Percentiles rank a stretch among this genome's conserved stretches.
Conservation (phyloP, 2,888 invertebrate genomes). For the Zaprionus lineosus region DNA sequence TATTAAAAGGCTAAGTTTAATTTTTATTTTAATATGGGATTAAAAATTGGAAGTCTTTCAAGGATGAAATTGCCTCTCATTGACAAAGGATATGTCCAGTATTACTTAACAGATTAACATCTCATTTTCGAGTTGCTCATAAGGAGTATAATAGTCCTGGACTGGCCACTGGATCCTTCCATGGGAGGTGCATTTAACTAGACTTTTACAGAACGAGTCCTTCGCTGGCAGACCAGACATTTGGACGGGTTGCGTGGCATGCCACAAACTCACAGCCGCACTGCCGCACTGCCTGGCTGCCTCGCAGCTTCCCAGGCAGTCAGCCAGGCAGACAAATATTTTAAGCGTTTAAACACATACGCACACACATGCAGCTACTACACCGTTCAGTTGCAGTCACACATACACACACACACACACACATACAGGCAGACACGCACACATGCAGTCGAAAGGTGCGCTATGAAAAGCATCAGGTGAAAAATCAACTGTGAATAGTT, state of each 20-base stretch:
- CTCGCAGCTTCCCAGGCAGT: slow-evolving; percentile 42
- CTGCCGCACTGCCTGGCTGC: no score
- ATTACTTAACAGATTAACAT: no score
- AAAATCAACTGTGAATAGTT: slow-evolving; percentile 80
- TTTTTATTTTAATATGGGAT: no score
- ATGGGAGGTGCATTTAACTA: neutral
- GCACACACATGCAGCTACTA: no score
- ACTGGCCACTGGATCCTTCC: no score
- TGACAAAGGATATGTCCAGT: no score
- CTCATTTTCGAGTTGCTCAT: no score
- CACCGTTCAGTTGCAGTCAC: no score
- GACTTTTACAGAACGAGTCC: neutral
- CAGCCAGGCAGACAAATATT: slow-evolving; percentile 65
- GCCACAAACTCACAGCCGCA: no score
- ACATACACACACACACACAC: slow-evolving; percentile 10
- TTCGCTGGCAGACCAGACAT: slow-evolving; percentile 30
- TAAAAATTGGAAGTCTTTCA: no score
- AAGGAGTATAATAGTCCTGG: neutral
- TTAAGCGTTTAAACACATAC: slow-evolving; percentile 60
- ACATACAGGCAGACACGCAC: neutral
- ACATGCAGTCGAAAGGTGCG: slow-evolving; percentile 3
- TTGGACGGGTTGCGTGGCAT: slow-evolving; percentile 19
- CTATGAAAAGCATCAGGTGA: slow-evolving; percentile 75
- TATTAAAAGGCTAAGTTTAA: no score
- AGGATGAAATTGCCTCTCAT: no score